Base-by-base conservation (phyloP, 2,888 invertebrate genomes). In the Melangyna quadrimaculata region DNA sequence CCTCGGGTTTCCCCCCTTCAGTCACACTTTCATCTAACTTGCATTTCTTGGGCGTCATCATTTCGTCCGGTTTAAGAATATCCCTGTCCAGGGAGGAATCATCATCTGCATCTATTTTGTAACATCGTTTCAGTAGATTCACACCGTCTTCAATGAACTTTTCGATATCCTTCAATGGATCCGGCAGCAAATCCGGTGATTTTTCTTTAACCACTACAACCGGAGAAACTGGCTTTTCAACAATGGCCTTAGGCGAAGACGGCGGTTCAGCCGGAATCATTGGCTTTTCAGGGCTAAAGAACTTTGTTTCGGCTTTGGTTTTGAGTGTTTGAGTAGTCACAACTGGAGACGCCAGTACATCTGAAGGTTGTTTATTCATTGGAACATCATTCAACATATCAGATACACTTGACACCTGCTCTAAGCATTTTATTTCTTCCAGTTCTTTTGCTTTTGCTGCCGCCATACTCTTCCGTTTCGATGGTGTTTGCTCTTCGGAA, bases 71-170 rank as follows among this genome's bases (percentile, higher is more conserved):
- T 27, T 78, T 86, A 6, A 63, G 55, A 0, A 73, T 72, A 3
- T 81, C 73, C 3, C 53, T 59, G n/a, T 71, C 73, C 17, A 72
- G 14, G 14, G 37, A 29, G 5, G 67, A 6, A 8, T 75, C 79
- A 19, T 90, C 88, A 3, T 88, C 88, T 2, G 90, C 90, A 10
- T 90, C 90, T 12, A 89, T 61, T 59, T 91, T 90, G 72, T 91
- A 91, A 35, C 89, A 90, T 2, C 89, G 89, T 61, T 91, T 91
- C 2, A 91, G 87, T 10, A 91, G 87, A 88, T 91, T 91, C 1
- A 90, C 91, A 35, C 91, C 91, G 59, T 90, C 91, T 71, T 90
- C 91, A 6, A 91, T 91, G 73, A 91, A 91, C 55, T 91, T 91
- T 61, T 90, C 91, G 63, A 91, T 91, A 70, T 91, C 91, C 45